Percentiles rank a stretch among this genome's conserved stretches.
Conservation (phyloP, 1,140 invertebrate species). For the Hyphantria cunea region DNA sequence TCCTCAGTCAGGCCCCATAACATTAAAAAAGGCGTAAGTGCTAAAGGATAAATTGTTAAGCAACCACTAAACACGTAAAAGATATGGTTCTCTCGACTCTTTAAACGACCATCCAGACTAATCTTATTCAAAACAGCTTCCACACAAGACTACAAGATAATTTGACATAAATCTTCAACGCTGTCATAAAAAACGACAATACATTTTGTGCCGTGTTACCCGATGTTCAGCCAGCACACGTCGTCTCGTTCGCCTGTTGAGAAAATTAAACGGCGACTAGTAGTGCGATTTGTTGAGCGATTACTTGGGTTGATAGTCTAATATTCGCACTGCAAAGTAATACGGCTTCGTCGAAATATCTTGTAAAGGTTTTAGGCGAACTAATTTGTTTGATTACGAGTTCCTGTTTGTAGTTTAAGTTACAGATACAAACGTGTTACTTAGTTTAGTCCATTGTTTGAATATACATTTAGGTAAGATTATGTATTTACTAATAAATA, state of each 20-base stretch:
- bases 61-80: no score
- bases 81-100: neutral
- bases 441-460: neutral
- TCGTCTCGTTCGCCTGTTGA: neutral
- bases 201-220: constrained; percentile 26
- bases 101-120: neutral
- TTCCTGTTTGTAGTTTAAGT: constrained; percentile 1
- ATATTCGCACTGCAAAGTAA: neutral
- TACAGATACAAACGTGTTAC: neutral
- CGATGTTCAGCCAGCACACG: constrained; percentile 14
- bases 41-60: no score
- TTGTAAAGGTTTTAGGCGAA: constrained; percentile 29
- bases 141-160: constrained; percentile 27
- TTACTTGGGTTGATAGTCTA: neutral
- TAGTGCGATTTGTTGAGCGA: constrained; percentile 3
- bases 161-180: constrained; percentile 21
- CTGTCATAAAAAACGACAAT: constrained; percentile 29
- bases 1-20: no score
- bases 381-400: constrained; percentile 32
- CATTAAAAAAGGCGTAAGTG: neutral
- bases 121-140: constrained; percentile 18
- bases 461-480: neutral
- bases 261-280: constrained; percentile 15
- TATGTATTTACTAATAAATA: no score
- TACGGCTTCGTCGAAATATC: constrained; percentile 22